Base-by-base conservation (phyloP, 1,140 invertebrate genomes). In the Neuroterus valhalla region DNA sequence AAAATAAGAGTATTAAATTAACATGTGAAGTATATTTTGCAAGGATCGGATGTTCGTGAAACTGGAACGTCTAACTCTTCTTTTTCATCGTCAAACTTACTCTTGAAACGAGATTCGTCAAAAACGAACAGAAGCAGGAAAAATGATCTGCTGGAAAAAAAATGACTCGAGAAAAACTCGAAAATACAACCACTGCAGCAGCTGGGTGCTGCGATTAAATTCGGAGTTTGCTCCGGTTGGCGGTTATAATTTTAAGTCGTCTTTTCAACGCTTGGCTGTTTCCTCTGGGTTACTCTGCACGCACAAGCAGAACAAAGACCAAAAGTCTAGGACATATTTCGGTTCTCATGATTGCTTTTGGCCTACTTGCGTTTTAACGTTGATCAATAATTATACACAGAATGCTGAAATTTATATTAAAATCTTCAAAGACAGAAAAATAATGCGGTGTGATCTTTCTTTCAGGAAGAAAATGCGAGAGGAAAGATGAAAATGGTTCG, bases 161-260 rank as follows among this genome's bases (percentile, higher is more conserved):
- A 62, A n/a, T 38, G 14, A n/a, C 26, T 62, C 12, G 14, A 62
- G 55, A 62, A 62, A 38, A 62, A 62, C 31, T 62, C 26, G n/a
- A 38, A 62, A 62, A 62, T 62, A 62, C 55, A 62, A 15, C 55
- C 11, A 62, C 12, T 62, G 55, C 26, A 31, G 23, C 52, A 62
- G 23, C 52, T 62, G 23, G 52, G 52, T 62, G 52, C 52, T 62
- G 23, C 31, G 52, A 62, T 62, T 62, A 62, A 62, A 62, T 62
- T 62, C 52, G 52, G 52, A 62, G 23, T 62, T 62, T 62, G 23
- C 52, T 62, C 52, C 23, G 52, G 52, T 31, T 62, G n/a, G 31
- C 31, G 4, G 31, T 38, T 38, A 38, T 38, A 38, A n/a, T n/a
- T n/a, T n/a, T n/a, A n/a, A n/a, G n/a, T n/a, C n/a, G n/a, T n/a